Evolutionary conservation across 2,113 vertebrate species (phyloP).

Genomic region (Syrrhaptes paradoxus): DNA sequence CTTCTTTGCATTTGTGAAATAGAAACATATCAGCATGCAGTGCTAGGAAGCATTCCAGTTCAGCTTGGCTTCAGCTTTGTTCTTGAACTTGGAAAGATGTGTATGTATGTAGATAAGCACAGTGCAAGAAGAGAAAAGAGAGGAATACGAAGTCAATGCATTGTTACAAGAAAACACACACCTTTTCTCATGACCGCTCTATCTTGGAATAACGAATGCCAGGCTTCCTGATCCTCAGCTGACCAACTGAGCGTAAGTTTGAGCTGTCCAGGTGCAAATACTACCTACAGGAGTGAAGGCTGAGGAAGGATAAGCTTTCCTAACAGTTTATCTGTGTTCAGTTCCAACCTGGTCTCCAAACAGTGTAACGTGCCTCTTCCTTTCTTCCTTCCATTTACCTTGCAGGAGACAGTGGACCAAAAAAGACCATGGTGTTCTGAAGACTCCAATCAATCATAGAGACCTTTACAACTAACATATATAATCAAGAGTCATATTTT

Average conservation of each 20-base stretch:
- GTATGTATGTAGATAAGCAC: neutral
- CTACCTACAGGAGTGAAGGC: neutral
- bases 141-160: neutral
- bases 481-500: neutral
- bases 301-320: neutral
- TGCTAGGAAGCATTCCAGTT: neutral
- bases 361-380: neutral
- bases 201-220: neutral
- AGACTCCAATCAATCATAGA: neutral
- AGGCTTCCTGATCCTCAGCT: neutral
- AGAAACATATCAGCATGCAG: constrained; percentile 30
- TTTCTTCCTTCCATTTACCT: neutral
- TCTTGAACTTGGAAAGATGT: neutral
- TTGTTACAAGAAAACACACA: neutral
- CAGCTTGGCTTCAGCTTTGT: neutral
- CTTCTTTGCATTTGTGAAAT: constrained; percentile 17
- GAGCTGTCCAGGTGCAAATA: neutral
- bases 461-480: neutral
- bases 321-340: neutral
- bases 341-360: neutral
- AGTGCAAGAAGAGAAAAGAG: neutral
- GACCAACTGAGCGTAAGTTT: neutral
- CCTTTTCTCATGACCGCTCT: neutral
- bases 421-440: neutral
- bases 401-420: neutral